Percentiles rank a stretch among this genome's conserved stretches.
These are phyloP conservation scores for Pao palembangensis DNA, from an alignment of 2,113 vertebrate genomes.

Conservation along the genomic window DNA sequence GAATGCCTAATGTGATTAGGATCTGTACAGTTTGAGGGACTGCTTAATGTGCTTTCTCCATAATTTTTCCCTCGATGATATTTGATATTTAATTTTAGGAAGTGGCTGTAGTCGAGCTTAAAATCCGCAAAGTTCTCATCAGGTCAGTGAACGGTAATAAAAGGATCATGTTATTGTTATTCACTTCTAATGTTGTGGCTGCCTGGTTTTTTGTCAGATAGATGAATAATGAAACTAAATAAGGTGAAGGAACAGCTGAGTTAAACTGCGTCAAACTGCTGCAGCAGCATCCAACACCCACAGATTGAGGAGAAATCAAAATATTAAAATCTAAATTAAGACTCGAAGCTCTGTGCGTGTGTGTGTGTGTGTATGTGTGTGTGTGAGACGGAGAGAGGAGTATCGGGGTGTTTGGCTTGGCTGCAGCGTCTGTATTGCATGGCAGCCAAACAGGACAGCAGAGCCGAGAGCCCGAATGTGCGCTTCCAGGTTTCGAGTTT, in stretches of 20 bases:
- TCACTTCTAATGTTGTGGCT: background rate
- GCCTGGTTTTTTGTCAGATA: background rate
- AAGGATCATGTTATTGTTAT: background rate
- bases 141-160: too few relatives aligned
- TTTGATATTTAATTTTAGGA: too few relatives aligned
- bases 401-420: conserved; percentile 60
- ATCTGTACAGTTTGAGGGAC: too few relatives aligned
- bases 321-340: conserved; percentile 61
- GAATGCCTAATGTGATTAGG: too few relatives aligned
- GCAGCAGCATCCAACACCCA: conserved; percentile 43
- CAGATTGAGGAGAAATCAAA: conserved; percentile 49
- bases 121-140: too few relatives aligned
- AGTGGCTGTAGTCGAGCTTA: too few relatives aligned
- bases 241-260: conserved; percentile 49
- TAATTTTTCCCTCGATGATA: too few relatives aligned
- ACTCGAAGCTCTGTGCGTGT: conserved; percentile 15
- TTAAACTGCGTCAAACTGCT: conserved; percentile 19
- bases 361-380: conserved; percentile 33
- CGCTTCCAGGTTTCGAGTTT: conserved; percentile 1
- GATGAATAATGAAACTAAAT: conserved; percentile 38
- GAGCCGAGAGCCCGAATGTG: conserved; percentile 38
- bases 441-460: conserved; percentile 37
- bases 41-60: too few relatives aligned
- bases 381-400: conserved; percentile 5
- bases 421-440: conserved; percentile 24